These are phyloP conservation scores for Chironomus tepperi DNA, from an alignment of 1,140 invertebrate species.

Conservation along the genomic window DNA sequence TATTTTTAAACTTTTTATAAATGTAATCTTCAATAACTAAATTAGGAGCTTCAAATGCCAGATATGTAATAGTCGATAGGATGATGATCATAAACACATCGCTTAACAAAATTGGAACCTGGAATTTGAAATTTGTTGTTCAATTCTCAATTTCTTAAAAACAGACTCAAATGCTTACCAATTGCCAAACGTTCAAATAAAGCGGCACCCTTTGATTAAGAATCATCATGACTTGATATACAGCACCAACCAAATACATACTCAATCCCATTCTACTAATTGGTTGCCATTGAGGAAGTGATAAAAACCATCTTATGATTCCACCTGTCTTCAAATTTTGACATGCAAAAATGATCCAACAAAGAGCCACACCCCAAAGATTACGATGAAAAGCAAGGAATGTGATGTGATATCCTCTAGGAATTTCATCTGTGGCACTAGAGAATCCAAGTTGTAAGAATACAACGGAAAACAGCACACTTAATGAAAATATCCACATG, in stretches of 20 bases:
- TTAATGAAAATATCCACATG: neutral
- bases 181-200: neutral
- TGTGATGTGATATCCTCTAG: constrained; percentile 40
- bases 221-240: neutral
- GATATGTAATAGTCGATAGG: neutral
- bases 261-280: neutral
- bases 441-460: neutral
- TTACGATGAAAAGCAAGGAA: constrained; percentile 45
- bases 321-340: constrained; percentile 44
- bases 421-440: neutral
- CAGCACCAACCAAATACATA: neutral
- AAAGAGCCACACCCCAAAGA: constrained; percentile 42
- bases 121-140: neutral
- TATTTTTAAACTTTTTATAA: neutral
- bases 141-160: too few species aligned
- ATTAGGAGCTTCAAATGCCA: neutral
- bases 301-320: constrained; percentile 3
- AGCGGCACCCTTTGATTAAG: neutral
- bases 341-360: constrained; percentile 51
- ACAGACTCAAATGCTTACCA: neutral
- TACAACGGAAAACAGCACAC: neutral
- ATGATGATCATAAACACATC: neutral
- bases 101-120: neutral
- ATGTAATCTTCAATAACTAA: neutral
- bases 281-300: constrained; percentile 3